Evolutionary conservation across 1,140 invertebrate species (phyloP), one percentile per base, ranked within the genome.

Genomic region (Megalopta genalis): DNA sequence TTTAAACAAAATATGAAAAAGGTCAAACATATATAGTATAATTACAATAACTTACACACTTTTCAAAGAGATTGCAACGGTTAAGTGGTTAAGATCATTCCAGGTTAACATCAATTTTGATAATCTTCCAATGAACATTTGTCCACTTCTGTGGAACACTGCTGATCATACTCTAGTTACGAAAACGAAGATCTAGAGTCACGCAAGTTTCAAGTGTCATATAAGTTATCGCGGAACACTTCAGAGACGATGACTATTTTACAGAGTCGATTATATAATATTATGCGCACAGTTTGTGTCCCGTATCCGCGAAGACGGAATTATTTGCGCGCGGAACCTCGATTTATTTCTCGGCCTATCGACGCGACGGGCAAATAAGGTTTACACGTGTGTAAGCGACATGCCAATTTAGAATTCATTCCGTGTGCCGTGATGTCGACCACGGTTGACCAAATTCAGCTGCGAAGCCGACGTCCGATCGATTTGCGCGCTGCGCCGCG

Each of bases 371-470:
- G 21, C 64, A 59, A 76, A 76, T 68, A 68, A 75, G 64, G 64
- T 65, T 67, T 67, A 57, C 63, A 10, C n/a, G 63, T 27, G 59
- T 39, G 54, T 57, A 57, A n/a, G 23, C 64, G 64, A 32, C 64
- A 37, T 21, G 39, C 37, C 64, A 76, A 76, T 76, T 67, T 68
- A 27, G 73, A 67, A 76, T 68, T 76, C 73, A 76, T 76, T 68
- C 64, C 37, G 52, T 59, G 73, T 16, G 18, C 63, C 25, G 64
- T 16, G 63, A 57, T 75, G 63, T 72, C 49, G 49, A 39, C 16
- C 63, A 75, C 73, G 73, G 73, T 76, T 25, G 73, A 76, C 63
- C 57, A 76, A 68, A 68, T 76, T 46, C 73, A 68, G 73, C 73
- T 67, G 65, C 23, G 42, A 76, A 76, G 64, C 67, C 64, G 52